Evolutionary conservation across 2,113 vertebrate species (phyloP).

Genomic region (Misgurnus mizolepis): DNA sequence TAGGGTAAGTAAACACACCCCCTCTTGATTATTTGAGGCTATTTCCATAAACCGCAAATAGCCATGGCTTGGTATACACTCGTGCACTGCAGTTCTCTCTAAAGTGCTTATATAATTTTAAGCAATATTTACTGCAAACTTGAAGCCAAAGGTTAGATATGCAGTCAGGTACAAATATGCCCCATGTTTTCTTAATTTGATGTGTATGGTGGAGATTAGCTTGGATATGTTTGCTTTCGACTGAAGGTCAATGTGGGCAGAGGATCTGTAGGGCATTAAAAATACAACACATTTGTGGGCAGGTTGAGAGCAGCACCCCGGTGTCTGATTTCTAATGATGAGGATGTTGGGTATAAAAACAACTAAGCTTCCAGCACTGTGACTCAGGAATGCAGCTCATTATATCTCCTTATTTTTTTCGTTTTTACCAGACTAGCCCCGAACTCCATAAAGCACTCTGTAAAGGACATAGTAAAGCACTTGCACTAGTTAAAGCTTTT

Average conservation of each 20-base stretch:
- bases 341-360: conserved; percentile 48
- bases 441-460: too few relatives aligned
- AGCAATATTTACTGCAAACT: conserved; percentile 15
- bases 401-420: too few relatives aligned
- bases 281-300: conserved; percentile 50
- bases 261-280: conserved; percentile 56
- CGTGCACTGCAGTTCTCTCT: conserved; percentile 1
- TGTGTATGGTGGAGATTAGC: conserved; percentile 43
- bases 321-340: conserved; percentile 55
- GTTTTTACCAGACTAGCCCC: too few relatives aligned
- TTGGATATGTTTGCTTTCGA: conserved; percentile 55
- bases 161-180: conserved; percentile 40
- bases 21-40: conserved; percentile 13
- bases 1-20: neutral
- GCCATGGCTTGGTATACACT: conserved; percentile 7
- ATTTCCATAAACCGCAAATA: conserved; percentile 40
- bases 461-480: too few relatives aligned
- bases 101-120: conserved; percentile 4
- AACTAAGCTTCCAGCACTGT: conserved; percentile 5
- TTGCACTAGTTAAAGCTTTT: too few relatives aligned
- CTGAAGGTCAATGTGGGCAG: conserved; percentile 65
- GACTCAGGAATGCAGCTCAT: conserved; percentile 10
- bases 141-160: neutral
- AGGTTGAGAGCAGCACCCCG: conserved; percentile 2
- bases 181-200: conserved; percentile 46